phyloP scores from a whole-genome alignment of 2,888 invertebrate species.

The Zootermopsis nevadensis region DNA sequence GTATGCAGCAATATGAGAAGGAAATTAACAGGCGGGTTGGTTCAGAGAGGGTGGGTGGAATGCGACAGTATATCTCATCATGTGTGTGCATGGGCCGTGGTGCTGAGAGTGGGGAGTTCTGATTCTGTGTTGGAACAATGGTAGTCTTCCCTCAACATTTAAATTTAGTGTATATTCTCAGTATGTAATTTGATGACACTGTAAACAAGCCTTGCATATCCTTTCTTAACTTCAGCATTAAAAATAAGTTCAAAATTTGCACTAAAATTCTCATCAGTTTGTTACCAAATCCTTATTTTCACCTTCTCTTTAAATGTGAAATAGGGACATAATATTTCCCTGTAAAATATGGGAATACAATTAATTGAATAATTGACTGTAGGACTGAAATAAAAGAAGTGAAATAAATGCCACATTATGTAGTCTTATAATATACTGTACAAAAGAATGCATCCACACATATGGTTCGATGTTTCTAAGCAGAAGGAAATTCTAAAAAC shows the following conservation, averaged over 20 bases:
- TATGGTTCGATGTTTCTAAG: too few species aligned
- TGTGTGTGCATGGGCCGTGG: slow-evolving; percentile 40
- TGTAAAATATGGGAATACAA: too few species aligned
- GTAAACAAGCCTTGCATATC: not conserved
- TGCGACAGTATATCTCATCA: slow-evolving; percentile 38
- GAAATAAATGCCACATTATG: too few species aligned
- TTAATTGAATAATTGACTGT: too few species aligned
- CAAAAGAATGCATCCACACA: too few species aligned
- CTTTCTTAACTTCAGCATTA: not conserved
- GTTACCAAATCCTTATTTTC: too few species aligned
- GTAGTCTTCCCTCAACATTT: not conserved
- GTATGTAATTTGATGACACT: not conserved
- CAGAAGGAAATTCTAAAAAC: too few species aligned
- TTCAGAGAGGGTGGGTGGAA: slow-evolving; percentile 32
- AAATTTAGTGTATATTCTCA: not conserved
- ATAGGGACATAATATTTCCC: too few species aligned
- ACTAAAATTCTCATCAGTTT: not conserved
- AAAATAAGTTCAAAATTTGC: not conserved
- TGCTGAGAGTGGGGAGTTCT: slow-evolving; percentile 39
- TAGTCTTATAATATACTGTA: too few species aligned
- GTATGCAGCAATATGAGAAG: not conserved
- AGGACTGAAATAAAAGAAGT: too few species aligned
- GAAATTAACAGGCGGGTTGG: slow-evolving; percentile 24
- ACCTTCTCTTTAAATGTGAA: too few species aligned
- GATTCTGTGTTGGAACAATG: not conserved